Evolutionary conservation across 92 coral and sea anemone genomes (phyloP).

Genomic region (Palythoa caribaeorum): DNA sequence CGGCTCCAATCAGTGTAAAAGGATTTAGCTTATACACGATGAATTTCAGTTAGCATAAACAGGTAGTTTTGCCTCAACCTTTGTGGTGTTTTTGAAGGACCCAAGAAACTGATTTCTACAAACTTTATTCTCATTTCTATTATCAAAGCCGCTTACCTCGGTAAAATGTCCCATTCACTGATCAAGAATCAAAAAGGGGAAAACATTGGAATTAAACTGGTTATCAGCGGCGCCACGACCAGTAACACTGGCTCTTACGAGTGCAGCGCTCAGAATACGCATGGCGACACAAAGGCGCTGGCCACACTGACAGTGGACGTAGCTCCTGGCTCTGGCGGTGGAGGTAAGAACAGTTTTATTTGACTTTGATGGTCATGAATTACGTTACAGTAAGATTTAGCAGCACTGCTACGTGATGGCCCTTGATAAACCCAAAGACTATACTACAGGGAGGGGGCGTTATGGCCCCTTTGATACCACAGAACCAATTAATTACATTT

Average conservation of each 20-base stretch:
- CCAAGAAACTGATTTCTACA: not conserved
- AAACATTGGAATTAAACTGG: slow-evolving; percentile 67
- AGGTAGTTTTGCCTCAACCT: too few relatives aligned
- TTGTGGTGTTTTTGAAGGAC: not conserved
- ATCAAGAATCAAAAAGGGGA: slow-evolving; percentile 60
- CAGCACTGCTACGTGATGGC: not conserved
- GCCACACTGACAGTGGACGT: slow-evolving; percentile 65
- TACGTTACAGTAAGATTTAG: not conserved
- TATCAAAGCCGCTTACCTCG: slow-evolving; percentile 70
- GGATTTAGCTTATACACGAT: too few relatives aligned
- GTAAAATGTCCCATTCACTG: slow-evolving; percentile 58
- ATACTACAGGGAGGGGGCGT: too few relatives aligned
- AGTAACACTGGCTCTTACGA: slow-evolving; percentile 80
- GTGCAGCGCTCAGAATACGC: slow-evolving; percentile 70
- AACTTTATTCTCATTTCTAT: not conserved
- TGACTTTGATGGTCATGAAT: not conserved
- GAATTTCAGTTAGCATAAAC: too few relatives aligned
- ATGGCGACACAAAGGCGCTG: slow-evolving; percentile 59
- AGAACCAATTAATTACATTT: too few relatives aligned
- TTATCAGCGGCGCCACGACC: slow-evolving; percentile 59
- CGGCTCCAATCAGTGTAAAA: too few relatives aligned
- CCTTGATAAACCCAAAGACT: too few relatives aligned
- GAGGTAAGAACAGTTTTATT: slow-evolving; percentile 15
- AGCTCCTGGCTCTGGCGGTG: slow-evolving; percentile 64
- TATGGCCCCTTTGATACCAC: too few relatives aligned